Conservation (phyloP, 1,140 invertebrate genomes). For the Pseudomyrmex dendroicus region DNA sequence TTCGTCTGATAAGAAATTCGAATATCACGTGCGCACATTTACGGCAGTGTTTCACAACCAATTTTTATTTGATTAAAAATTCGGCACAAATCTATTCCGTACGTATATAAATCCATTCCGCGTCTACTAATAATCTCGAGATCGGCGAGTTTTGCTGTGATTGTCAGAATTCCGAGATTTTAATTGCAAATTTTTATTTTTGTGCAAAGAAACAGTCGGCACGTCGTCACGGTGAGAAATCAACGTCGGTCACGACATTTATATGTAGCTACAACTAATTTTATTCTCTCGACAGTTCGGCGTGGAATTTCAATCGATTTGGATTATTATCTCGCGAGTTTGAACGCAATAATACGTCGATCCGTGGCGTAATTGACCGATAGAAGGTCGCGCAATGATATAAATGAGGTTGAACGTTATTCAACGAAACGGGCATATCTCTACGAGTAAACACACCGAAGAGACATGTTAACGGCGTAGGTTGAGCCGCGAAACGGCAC, state of each 20-base stretch:
- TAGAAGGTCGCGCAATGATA: constrained; percentile 9
- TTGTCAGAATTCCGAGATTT: neutral
- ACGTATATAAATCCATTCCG: neutral
- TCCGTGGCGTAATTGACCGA: constrained; percentile 20
- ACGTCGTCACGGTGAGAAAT: neutral
- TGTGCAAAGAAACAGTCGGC: neutral
- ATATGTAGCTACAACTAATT: neutral
- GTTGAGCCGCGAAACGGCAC: neutral
- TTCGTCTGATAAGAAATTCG: constrained; percentile 10
- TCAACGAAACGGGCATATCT: constrained; percentile 14
- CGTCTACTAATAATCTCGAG: neutral
- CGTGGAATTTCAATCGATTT: constrained; percentile 2
- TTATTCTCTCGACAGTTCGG: constrained; percentile 9
- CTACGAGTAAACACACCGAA: neutral
- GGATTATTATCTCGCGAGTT: constrained; percentile 23
- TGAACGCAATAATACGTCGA: constrained; percentile 11
- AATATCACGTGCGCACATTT: neutral
- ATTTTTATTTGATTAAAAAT: neutral
- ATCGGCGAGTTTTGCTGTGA: neutral
- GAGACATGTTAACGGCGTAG: constrained; percentile 28
- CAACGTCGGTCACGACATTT: neutral
- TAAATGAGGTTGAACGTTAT: neutral
- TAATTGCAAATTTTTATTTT: neutral
- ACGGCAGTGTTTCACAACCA: neutral
- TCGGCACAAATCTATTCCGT: no score